Percentiles rank a stretch among this genome's conserved stretches.
Evolutionary conservation across 2,797 vertebrate genomes (phyloP).

Genomic region (Sitta carolinensis): DNA sequence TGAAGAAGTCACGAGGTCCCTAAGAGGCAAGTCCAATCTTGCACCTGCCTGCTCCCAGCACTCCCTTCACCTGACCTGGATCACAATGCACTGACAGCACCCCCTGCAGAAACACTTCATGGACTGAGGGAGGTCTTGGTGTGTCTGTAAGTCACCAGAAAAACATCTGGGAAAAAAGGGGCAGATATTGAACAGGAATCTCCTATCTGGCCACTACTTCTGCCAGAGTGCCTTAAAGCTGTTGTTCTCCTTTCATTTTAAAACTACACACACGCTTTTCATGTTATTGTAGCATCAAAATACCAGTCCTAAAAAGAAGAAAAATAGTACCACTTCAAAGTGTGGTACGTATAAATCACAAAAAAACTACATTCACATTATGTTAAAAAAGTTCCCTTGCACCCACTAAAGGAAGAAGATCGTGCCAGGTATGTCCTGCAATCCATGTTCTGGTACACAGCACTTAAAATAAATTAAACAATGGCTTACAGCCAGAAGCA

Average conservation of each 20-base stretch:
- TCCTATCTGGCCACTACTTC: background rate
- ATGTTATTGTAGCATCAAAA: conserved; percentile 41
- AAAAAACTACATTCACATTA: conserved; percentile 42
- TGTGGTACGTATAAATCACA: conserved; percentile 33
- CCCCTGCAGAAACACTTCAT: background rate
- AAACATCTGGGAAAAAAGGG: background rate
- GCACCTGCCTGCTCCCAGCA: background rate
- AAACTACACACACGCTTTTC: conserved; percentile 28
- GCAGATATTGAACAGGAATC: background rate
- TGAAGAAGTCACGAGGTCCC: background rate
- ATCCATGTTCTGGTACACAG: background rate
- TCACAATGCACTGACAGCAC: background rate
- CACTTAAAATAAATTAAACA: background rate
- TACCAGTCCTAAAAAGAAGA: conserved; percentile 28
- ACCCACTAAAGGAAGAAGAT: conserved; percentile 19
- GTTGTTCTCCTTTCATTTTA: background rate
- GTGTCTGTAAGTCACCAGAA: background rate
- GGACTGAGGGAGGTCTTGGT: background rate
- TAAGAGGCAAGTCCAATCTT: background rate
- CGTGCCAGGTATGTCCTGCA: background rate
- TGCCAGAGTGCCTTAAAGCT: background rate
- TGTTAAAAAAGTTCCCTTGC: conserved; percentile 36
- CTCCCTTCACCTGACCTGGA: background rate
- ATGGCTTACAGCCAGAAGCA: background rate
- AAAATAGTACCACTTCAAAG: conserved; percentile 11